Base-by-base conservation (phyloP, 2,113 vertebrate genomes). In the Heterotilapia buettikoferi region DNA sequence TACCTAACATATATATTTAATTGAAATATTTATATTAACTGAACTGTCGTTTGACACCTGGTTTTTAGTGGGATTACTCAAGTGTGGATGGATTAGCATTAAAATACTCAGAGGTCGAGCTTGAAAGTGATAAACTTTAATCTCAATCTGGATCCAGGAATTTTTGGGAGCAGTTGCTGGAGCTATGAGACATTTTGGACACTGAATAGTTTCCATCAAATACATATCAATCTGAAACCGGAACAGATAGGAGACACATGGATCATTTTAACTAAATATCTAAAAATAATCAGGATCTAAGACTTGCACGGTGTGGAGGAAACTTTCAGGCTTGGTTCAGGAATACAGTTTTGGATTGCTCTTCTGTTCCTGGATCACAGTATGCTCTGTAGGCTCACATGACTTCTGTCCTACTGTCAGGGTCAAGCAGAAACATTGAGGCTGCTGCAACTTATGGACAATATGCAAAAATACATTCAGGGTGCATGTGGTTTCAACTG, bases 341-440 rank as follows among this genome's bases (percentile, higher is more conserved):
- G 2, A 5, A 66, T 36, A 11, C 61, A 66, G 18, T 66, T 36
- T n/a, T 66, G 18, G 31, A 66, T 66, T 66, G 31, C 61, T 38
- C 61, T 66, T 66, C 6, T n/a, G 18, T n/a, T 66, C 18, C 31
- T 38, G 61, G 61, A 38, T 38, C 63, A 40, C 19, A 38, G 33
- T 8, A 38, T 3, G 61, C 61, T 21, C 0, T 66, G 33, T 0
- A n/a, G 19, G 19, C 33, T 38, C 38, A 21, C 33, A 0, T 66
- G 10, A 21, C 2, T 38, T 66, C 61, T 38, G 0, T 66, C 31
- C 61, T 33, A 0, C 31, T 38, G 33, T 66, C 61, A 0, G 19
- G 33, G 10, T 8, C 19, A 38, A 21, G 0, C 0, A 7, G 31
- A 66, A 36, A 66, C 31, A 38, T 3, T 7, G 33, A 66, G 0